phyloP scores from a whole-genome alignment of 1,140 invertebrate genomes.

The Tetramorium parvispinum region DNA sequence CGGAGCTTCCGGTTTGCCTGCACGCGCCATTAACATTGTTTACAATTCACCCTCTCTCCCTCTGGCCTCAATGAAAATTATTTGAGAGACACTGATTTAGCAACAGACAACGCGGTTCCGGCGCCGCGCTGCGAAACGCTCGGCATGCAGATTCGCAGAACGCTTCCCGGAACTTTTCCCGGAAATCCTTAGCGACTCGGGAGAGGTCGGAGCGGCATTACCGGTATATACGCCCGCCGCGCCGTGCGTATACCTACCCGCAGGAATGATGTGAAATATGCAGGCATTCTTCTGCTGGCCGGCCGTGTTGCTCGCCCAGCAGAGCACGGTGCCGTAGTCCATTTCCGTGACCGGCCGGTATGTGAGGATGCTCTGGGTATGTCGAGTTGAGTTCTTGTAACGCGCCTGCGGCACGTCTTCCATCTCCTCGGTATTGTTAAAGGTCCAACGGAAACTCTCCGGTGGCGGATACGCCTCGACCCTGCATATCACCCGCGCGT shows the following conservation, averaged over 20 bases:
- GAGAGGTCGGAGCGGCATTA: neutral
- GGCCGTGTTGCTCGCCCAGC: conserved; percentile 89
- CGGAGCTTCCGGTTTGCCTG: conserved; percentile 92
- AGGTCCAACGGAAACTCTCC: conserved; percentile 94
- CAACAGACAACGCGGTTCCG: conserved; percentile 27
- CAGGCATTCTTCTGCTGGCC: conserved; percentile 89
- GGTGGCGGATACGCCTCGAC: conserved; percentile 95
- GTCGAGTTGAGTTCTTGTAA: conserved; percentile 87
- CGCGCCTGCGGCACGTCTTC: conserved; percentile 90
- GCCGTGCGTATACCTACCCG: conserved; percentile 83
- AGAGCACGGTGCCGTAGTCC: conserved; percentile 90
- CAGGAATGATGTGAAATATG: conserved; percentile 90
- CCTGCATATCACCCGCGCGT: conserved; percentile 92
- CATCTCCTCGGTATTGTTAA: conserved; percentile 94
- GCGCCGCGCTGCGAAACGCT: neutral
- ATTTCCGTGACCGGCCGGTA: conserved; percentile 92
- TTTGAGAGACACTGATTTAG: conserved; percentile 42
- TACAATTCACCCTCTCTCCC: conserved; percentile 1
- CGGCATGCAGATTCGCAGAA: neutral
- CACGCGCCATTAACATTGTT: conserved; percentile 53
- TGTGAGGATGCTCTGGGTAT: conserved; percentile 90
- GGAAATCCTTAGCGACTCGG: conserved; percentile 49
- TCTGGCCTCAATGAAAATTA: conserved; percentile 28
- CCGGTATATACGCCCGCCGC: neutral
- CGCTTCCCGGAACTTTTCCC: conserved; percentile 44